A percentile compares a stretch with the other conserved stretches of the same genome.
These are phyloP conservation scores for Brachyalestes nurse DNA, from an alignment of 2,797 vertebrate genomes.

Conservation along the genomic window DNA sequence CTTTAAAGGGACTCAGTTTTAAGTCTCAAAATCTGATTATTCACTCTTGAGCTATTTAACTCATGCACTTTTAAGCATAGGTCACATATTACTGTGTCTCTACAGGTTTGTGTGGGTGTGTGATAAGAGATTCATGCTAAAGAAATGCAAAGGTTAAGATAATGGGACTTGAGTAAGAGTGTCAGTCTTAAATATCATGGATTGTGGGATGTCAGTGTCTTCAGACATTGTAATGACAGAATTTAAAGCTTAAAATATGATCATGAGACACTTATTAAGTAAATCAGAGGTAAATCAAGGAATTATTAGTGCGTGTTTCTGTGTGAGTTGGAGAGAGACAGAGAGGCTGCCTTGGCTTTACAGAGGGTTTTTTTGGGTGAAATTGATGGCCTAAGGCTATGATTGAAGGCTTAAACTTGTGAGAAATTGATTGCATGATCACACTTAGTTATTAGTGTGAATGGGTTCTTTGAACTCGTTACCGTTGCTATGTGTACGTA, in stretches of 20 bases:
- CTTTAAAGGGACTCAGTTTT: slow-evolving; percentile 30
- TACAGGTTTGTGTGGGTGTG: neutral
- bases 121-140: neutral
- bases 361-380: neutral
- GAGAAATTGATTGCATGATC: slow-evolving; percentile 27
- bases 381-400: neutral
- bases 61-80: slow-evolving; percentile 36
- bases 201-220: neutral
- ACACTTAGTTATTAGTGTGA: slow-evolving; percentile 53
- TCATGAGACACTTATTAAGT: neutral
- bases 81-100: slow-evolving; percentile 26
- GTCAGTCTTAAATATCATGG: neutral
- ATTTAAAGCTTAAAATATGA: neutral
- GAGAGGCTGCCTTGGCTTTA: neutral
- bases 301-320: neutral
- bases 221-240: neutral
- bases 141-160: neutral
- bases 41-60: slow-evolving; percentile 47
- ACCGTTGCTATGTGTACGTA: neutral
- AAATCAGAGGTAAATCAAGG: neutral
- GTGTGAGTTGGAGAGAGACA: neutral
- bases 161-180: neutral
- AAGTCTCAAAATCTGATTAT: slow-evolving; percentile 47
- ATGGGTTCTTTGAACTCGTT: slow-evolving; percentile 29
- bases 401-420: neutral